Conservation (phyloP, 2,113 vertebrate species). For the Cyrtonyx montezumae region DNA sequence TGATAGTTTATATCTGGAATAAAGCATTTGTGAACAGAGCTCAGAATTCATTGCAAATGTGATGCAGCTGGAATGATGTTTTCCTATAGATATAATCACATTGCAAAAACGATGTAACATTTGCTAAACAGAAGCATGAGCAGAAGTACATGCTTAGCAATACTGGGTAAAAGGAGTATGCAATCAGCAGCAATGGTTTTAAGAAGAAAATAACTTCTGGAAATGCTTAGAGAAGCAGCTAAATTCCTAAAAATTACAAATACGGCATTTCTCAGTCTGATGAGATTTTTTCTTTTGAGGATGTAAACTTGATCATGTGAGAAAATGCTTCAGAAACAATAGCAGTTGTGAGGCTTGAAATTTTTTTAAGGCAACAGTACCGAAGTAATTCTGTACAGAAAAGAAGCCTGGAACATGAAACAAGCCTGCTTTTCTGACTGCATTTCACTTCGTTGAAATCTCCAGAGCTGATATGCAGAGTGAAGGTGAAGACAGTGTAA, state of each 20-base stretch:
- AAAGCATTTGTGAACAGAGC: background rate
- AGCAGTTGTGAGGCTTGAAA: background rate
- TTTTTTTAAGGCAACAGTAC: background rate
- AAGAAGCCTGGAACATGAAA: background rate
- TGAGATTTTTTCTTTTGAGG: background rate
- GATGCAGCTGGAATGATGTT: background rate
- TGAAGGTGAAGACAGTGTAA: background rate
- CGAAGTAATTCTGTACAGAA: background rate
- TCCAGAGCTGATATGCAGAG: background rate
- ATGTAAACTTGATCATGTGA: background rate
- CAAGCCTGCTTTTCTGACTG: background rate
- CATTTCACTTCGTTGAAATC: background rate
- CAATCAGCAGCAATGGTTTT: background rate
- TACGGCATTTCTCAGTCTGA: background rate
- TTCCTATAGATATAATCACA: background rate
- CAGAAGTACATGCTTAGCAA: background rate
- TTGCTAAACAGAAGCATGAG: background rate
- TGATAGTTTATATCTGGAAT: background rate
- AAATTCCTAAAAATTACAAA: background rate
- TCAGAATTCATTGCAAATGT: background rate
- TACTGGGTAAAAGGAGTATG: background rate
- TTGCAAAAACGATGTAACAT: background rate
- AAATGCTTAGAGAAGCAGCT: background rate
- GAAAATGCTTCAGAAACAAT: background rate
- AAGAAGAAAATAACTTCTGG: background rate